Conservation (phyloP, 53 echinoderm and acorn worm genomes). For the Temnopleurus reevesii region DNA sequence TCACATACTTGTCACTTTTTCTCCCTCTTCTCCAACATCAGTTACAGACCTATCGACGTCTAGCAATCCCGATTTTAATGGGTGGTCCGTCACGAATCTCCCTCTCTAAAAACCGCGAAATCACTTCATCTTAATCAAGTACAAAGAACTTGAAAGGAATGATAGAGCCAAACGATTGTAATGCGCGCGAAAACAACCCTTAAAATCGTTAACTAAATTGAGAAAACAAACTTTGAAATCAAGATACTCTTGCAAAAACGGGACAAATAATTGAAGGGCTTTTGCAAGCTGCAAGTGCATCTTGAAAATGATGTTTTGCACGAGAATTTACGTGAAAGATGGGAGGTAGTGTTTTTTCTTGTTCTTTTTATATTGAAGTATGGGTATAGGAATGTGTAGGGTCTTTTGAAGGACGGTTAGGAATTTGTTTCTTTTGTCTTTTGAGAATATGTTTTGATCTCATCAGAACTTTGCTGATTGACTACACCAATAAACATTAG, state of each 20-base stretch:
- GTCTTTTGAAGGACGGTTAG: background rate
- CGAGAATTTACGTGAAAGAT: background rate
- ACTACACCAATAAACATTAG: background rate
- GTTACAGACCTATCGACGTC: slow-evolving; percentile 49
- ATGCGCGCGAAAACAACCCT: slow-evolving; percentile 37
- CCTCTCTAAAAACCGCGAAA: background rate
- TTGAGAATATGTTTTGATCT: background rate
- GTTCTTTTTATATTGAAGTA: background rate
- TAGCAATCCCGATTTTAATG: slow-evolving; percentile 14
- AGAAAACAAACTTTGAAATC: slow-evolving; percentile 45
- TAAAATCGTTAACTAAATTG: slow-evolving; percentile 42
- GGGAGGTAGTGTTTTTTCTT: background rate
- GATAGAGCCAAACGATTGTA: background rate
- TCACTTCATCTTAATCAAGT: slow-evolving; percentile 39
- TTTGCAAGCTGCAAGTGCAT: slow-evolving; percentile 26
- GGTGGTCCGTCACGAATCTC: slow-evolving; percentile 29
- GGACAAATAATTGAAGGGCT: slow-evolving; percentile 12
- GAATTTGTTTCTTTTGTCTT: background rate
- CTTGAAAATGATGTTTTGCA: slow-evolving; percentile 48
- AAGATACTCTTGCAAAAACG: background rate
- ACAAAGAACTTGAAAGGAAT: slow-evolving; percentile 4
- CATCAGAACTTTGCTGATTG: background rate
- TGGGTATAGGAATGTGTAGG: background rate
- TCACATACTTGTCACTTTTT: slow-evolving; percentile 15
- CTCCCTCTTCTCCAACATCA: background rate